A percentile compares a stretch with the other conserved stretches of the same genome.
phyloP scores from a whole-genome alignment of 2,113 vertebrate genomes.

The Campylorhamphus procurvoides region DNA sequence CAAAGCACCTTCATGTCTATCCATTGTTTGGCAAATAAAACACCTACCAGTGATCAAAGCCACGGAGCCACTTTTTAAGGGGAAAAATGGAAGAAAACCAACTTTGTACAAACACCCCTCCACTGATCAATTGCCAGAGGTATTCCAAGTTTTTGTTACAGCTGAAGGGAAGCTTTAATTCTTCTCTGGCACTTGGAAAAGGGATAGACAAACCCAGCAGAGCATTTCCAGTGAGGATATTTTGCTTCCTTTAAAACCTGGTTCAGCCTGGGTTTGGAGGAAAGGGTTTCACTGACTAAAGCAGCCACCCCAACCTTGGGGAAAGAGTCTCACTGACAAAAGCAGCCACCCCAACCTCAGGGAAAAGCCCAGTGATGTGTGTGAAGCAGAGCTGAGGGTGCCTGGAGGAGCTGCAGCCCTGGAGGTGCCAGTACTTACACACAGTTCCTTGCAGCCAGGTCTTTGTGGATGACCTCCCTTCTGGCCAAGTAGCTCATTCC shows the following conservation, averaged over 20 bases:
- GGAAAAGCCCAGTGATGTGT: rapidly evolving
- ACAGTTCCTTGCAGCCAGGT: constrained; percentile 96
- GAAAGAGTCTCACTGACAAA: not conserved
- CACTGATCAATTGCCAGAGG: rapidly evolving
- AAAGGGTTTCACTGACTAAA: not conserved
- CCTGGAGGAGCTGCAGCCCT: not conserved
- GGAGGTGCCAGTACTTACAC: constrained; percentile 85
- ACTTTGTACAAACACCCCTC: not conserved
- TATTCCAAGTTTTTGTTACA: not conserved
- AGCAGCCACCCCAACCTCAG: not conserved
- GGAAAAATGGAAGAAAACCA: not conserved
- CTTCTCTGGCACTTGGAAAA: not conserved
- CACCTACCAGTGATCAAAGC: rapidly evolving
- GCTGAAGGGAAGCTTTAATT: not conserved
- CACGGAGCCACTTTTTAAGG: not conserved
- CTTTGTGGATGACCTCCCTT: constrained; percentile 97
- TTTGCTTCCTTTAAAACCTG: not conserved
- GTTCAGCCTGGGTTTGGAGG: not conserved
- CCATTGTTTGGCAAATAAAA: not conserved
- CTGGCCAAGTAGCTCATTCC: constrained; percentile 98
- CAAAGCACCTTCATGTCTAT: not conserved
- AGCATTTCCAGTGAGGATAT: not conserved
- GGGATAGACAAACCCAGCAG: not conserved
- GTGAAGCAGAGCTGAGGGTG: not conserved
- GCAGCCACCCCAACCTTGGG: not conserved